Conservation (phyloP, 2,888 invertebrate genomes). For the Myopa testacea region DNA sequence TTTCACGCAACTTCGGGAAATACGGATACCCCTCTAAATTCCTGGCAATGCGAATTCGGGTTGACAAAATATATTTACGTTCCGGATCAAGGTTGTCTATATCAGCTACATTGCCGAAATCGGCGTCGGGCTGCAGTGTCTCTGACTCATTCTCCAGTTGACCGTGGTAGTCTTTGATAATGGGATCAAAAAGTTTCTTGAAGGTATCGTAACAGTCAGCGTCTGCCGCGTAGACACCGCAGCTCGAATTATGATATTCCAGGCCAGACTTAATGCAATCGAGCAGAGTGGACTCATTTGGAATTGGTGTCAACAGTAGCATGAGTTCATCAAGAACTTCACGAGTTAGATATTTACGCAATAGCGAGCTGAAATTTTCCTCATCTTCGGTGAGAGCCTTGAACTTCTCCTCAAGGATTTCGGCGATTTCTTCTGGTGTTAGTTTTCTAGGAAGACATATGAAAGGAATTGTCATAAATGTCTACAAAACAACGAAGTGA, state of each 20-base stretch:
- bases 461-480: no score
- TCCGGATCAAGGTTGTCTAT: slow-evolving; percentile 75
- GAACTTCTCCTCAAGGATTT: slow-evolving; percentile 70
- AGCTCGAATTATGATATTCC: slow-evolving; percentile 73
- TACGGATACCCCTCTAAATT: slow-evolving; percentile 74
- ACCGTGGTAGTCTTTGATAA: slow-evolving; percentile 76
- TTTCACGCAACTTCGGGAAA: slow-evolving; percentile 75
- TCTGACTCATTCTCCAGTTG: slow-evolving; percentile 64
- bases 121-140: slow-evolving; percentile 73
- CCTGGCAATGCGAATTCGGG: slow-evolving; percentile 75
- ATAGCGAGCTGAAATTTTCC: slow-evolving; percentile 71
- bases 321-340: slow-evolving; percentile 72
- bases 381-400: slow-evolving; percentile 69
- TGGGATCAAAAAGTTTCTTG: slow-evolving; percentile 74
- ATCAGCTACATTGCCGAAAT: slow-evolving; percentile 74
- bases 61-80: slow-evolving; percentile 74
- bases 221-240: slow-evolving; percentile 77
- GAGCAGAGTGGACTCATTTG: slow-evolving; percentile 72
- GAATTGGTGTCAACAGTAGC: slow-evolving; percentile 70
- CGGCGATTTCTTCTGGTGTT: slow-evolving; percentile 64
- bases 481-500: no score
- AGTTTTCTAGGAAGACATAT: slow-evolving; percentile 57
- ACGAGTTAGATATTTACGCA: slow-evolving; percentile 74
- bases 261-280: slow-evolving; percentile 76
- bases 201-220: slow-evolving; percentile 75